phyloP scores from a whole-genome alignment of 1,140 invertebrate genomes.

The Temnothorax nylanderi region DNA sequence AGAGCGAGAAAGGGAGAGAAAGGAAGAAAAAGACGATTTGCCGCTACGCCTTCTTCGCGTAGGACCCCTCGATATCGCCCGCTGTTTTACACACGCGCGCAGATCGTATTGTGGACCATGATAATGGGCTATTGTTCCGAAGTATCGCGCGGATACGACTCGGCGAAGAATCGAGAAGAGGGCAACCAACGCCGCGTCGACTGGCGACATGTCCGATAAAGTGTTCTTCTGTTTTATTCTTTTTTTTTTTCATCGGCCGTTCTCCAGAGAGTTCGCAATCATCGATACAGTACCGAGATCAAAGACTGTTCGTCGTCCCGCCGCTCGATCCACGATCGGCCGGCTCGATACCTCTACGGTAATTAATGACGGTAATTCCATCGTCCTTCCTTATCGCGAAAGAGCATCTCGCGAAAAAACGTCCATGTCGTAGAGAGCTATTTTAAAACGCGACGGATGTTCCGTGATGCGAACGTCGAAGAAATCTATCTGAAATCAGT shows the following conservation, averaged over 20 bases:
- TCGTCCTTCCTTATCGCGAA: neutral
- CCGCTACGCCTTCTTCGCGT: neutral
- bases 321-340: conserved; percentile 19
- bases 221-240: neutral
- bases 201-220: conserved; percentile 44
- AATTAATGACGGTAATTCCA: conserved; percentile 3
- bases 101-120: conserved; percentile 51
- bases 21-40: neutral
- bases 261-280: conserved; percentile 15
- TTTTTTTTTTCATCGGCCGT: neutral
- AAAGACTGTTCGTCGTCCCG: conserved; percentile 4
- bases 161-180: conserved; percentile 19
- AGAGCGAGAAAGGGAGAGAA: neutral
- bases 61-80: conserved; percentile 1
- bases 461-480: neutral
- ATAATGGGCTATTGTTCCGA: conserved; percentile 56
- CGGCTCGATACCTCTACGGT: neutral
- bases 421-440: neutral
- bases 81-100: conserved; percentile 12
- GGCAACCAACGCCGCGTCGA: neutral
- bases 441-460: neutral
- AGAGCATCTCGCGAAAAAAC: neutral
- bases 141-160: conserved; percentile 29
- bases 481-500: neutral
- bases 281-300: conserved; percentile 21